Conservation (phyloP, 2,888 invertebrate species). For the Tuberolachnus salignus region DNA sequence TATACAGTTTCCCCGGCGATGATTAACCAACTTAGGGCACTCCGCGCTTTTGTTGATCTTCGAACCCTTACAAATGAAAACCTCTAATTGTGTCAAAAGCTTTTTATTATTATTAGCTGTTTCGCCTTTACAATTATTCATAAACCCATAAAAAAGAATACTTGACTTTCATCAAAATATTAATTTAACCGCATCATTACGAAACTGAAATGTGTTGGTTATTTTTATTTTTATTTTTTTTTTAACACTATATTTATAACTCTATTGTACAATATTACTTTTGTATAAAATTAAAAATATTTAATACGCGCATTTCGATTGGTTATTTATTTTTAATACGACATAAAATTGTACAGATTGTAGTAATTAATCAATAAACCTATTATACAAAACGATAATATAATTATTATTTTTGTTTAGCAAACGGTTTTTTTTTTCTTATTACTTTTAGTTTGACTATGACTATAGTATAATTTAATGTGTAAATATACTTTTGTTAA, state of each 20-base stretch:
- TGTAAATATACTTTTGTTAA: too few species aligned
- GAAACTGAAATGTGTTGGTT: not conserved
- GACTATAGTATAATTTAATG: too few species aligned
- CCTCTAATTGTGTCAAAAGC: slow-evolving; percentile 56
- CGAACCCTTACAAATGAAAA: slow-evolving; percentile 56
- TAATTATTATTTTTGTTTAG: too few species aligned
- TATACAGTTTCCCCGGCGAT: slow-evolving; percentile 51
- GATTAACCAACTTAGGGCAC: slow-evolving; percentile 56
- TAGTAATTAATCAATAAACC: too few species aligned
- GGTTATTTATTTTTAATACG: not conserved
- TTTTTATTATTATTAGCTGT: slow-evolving; percentile 56
- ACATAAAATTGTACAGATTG: too few species aligned
- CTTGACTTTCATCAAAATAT: slow-evolving; percentile 32
- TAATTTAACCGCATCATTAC: slow-evolving; percentile 32
- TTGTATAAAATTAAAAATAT: not conserved
- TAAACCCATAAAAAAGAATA: slow-evolving; percentile 52
- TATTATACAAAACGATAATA: too few species aligned
- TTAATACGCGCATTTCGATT: not conserved
- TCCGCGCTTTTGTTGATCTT: slow-evolving; percentile 56
- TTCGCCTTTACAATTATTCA: slow-evolving; percentile 38
- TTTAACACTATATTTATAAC: not conserved
- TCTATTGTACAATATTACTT: not conserved
- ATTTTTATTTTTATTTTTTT: not conserved
- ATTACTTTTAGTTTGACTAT: too few species aligned
- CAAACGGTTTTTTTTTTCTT: too few species aligned